A percentile compares a stretch with the other conserved stretches of the same genome.
Conservation (phyloP, 2,113 vertebrate species). For the Oncorhynchus clarkii region DNA sequence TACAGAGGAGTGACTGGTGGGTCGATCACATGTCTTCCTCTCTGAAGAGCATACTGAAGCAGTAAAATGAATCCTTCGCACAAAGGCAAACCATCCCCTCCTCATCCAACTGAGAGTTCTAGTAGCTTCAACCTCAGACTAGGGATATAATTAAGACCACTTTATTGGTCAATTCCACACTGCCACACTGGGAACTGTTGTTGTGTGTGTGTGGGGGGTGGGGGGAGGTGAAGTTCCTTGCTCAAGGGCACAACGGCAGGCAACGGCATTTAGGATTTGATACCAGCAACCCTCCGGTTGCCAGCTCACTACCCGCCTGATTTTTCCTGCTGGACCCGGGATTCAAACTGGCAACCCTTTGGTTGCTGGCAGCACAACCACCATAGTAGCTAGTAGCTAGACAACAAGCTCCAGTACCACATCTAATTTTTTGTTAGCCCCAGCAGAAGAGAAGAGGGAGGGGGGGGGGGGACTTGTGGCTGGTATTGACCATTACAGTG, state of each 20-base stretch:
- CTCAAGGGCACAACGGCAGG: too few species aligned
- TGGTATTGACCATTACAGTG: constrained; percentile 24
- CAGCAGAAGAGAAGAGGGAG: constrained; percentile 7
- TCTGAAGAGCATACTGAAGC: constrained; percentile 35
- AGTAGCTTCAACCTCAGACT: too few species aligned
- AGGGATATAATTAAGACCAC: neutral
- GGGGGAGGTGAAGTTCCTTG: too few species aligned
- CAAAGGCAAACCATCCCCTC: neutral
- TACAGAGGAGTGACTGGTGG: neutral
- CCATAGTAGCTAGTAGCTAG: neutral
- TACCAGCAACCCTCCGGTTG: too few species aligned
- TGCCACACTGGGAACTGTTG: too few species aligned
- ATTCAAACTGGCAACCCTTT: constrained; percentile 27
- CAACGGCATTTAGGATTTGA: too few species aligned
- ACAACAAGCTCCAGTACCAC: constrained; percentile 16
- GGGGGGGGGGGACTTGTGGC: constrained; percentile 19
- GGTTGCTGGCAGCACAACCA: constrained; percentile 36
- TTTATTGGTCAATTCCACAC: too few species aligned
- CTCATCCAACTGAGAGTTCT: too few species aligned
- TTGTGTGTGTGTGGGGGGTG: too few species aligned
- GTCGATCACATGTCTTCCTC: neutral
- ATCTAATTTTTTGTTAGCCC: constrained; percentile 27
- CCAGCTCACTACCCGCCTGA: too few species aligned
- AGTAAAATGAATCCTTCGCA: constrained; percentile 37
- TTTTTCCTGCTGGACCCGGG: too few species aligned